Percentiles rank a stretch among this genome's conserved stretches.
These are phyloP conservation scores for Scaptomyza reducta DNA, from an alignment of 2,888 invertebrate species.

Conservation along the genomic window DNA sequence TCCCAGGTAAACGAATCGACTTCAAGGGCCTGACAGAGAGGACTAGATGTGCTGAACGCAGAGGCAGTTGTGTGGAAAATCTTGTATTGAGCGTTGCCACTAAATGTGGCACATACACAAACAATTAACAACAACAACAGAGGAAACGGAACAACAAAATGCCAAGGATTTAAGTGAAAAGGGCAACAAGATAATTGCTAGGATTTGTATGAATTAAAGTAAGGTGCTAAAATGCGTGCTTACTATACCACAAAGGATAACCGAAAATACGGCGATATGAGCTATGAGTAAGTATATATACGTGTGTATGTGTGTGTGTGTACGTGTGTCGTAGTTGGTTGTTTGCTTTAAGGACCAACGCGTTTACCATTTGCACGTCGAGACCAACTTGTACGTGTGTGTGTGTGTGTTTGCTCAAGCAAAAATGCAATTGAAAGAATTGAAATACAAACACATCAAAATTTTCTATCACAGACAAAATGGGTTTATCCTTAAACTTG, in stretches of 20 bases:
- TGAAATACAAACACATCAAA: conserved; percentile 39
- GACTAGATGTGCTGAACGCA: not conserved
- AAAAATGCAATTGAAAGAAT: conserved; percentile 48
- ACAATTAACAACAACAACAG: conserved; percentile 45
- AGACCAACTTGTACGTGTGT: conserved; percentile 14
- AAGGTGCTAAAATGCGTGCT: conserved; percentile 71
- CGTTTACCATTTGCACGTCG: conserved; percentile 60
- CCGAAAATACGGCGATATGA: conserved; percentile 76
- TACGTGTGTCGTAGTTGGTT: conserved; percentile 36
- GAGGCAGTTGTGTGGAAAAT: conserved; percentile 60
- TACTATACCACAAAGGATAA: conserved; percentile 74
- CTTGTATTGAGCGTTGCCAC: conserved; percentile 50
- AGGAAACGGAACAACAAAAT: conserved; percentile 41
- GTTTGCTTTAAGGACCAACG: conserved; percentile 57
- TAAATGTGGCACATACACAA: conserved; percentile 52
- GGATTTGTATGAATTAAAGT: conserved; percentile 30
- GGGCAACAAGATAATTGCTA: conserved; percentile 20
- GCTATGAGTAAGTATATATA: conserved; percentile 77
- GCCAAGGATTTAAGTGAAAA: conserved; percentile 61
- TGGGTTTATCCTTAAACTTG: conserved; percentile 10
- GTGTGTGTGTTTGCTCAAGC: conserved; percentile 44
- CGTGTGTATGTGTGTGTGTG: not conserved
- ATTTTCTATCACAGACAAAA: conserved; percentile 15
- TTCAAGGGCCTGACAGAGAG: not conserved
- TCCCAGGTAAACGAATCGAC: conserved; percentile 23